phyloP scores from a whole-genome alignment of 2,797 vertebrate species.

The Hoplostethus mediterraneus region DNA sequence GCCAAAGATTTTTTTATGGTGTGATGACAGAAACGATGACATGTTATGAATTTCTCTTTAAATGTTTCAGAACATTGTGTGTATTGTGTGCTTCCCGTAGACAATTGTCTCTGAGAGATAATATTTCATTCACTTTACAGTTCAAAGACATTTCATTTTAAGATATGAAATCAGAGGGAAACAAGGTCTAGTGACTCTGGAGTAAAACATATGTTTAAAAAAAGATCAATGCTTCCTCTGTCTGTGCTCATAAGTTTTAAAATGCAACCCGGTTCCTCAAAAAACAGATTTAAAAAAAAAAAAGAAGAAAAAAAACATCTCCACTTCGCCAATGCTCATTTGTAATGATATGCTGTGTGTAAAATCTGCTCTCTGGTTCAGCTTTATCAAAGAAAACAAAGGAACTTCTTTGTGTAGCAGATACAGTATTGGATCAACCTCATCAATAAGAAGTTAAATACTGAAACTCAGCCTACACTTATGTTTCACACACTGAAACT shows the following conservation, averaged over 20 bases:
- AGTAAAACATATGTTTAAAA: no score
- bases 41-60: conserved; percentile 25
- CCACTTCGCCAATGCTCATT: neutral
- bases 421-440: no score
- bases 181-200: neutral
- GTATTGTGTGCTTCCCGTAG: conserved; percentile 3
- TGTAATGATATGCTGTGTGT: no score
- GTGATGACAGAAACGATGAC: conserved; percentile 48
- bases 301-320: neutral
- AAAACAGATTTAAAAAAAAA: neutral
- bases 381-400: no score
- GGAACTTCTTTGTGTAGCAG: no score
- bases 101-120: neutral
- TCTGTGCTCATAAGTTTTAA: neutral
- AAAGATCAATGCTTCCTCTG: no score
- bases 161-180: neutral
- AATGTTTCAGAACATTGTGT: conserved; percentile 22
- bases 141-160: neutral
- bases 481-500: no score
- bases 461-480: no score
- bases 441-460: no score
- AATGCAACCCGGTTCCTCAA: neutral
- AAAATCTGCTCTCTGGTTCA: no score
- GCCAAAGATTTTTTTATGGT: conserved; percentile 51
- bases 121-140: neutral